Evolutionary conservation across 1,140 invertebrate species (phyloP).

Genomic region (Hermetia illucens): DNA sequence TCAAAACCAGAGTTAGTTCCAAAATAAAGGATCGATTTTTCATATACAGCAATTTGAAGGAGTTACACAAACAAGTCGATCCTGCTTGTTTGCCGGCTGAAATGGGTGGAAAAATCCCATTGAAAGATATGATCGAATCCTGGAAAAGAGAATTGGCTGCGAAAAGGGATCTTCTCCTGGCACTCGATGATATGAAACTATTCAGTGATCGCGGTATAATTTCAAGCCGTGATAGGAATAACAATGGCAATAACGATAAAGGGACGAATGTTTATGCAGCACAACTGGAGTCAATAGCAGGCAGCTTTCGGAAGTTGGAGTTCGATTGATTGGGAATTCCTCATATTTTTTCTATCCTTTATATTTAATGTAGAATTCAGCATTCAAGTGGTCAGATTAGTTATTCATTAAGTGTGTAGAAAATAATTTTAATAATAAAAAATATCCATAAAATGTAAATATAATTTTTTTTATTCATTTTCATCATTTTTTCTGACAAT

Average conservation of each 20-base stretch:
- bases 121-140: slow-evolving; percentile 58
- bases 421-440: too few relatives aligned
- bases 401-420: too few relatives aligned
- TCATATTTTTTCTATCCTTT: too few relatives aligned
- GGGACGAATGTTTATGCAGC: slow-evolving; percentile 26
- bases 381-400: too few relatives aligned
- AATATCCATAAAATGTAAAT: too few relatives aligned
- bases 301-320: slow-evolving; percentile 56
- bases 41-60: slow-evolving; percentile 47
- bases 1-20: slow-evolving; percentile 45
- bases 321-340: slow-evolving; percentile 50
- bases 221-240: slow-evolving; percentile 33
- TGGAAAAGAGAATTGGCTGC: slow-evolving; percentile 46
- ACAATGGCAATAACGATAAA: slow-evolving; percentile 16
- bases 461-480: too few relatives aligned
- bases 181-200: slow-evolving; percentile 55
- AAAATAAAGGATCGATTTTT: slow-evolving; percentile 52
- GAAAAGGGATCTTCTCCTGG: slow-evolving; percentile 45
- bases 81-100: slow-evolving; percentile 55
- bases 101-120: slow-evolving; percentile 58
- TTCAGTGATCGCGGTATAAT: slow-evolving; percentile 37
- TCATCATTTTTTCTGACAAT: background rate
- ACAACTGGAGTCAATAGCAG: slow-evolving; percentile 36
- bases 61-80: slow-evolving; percentile 45
- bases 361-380: too few relatives aligned